Evolutionary conservation across 2,797 vertebrate species (phyloP), one percentile per base, ranked within the genome.

Genomic region (Hydrophis major): DNA sequence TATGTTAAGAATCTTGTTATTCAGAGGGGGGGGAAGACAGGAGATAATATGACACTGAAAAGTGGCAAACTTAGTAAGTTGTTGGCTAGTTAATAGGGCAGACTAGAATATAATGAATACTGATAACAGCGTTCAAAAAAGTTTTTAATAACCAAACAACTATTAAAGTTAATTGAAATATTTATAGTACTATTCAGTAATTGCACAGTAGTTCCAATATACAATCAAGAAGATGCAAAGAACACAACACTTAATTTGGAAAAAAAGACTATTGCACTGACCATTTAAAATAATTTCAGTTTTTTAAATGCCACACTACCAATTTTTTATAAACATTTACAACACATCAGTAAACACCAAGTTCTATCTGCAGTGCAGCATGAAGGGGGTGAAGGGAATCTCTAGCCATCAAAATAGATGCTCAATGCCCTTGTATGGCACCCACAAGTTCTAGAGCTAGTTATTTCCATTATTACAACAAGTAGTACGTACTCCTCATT

Each of bases 121-220:
- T 96, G 97, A 98, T 97, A 96, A 96, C 96, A 96, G 96, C 97
- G 96, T 97, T 98, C 98, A 98, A 98, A 97, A 98, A 98, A 98
- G 94, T 97, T 97, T 98, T 97, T 96, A 95, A 96, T 97, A 91
- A 98, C 98, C 98, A 97, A 98, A 98, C 97, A 97, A 96, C 96
- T 96, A 97, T 98, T 97, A 98, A 98, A 98, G 97, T 98, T 96
- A 98, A 97, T 97, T 96, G 96, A 97, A 98, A 97, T 97, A 98
- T 98, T 98, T 98, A 97, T 98, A 98, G 98, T 97, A 97, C 95
- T 97, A 98, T 97, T 97, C 95, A 95, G 96, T 97, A 95, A 96
- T 97, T 97, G 97, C 97, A 98, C 97, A 97, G 98, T 96, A 96
- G 97, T 96, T 98, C 97, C 98, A 98, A 98, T 98, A 97, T 98